These are phyloP conservation scores for Petrocephalus schoutedeni DNA, from an alignment of 2,797 vertebrate species.

Conservation along the genomic window DNA sequence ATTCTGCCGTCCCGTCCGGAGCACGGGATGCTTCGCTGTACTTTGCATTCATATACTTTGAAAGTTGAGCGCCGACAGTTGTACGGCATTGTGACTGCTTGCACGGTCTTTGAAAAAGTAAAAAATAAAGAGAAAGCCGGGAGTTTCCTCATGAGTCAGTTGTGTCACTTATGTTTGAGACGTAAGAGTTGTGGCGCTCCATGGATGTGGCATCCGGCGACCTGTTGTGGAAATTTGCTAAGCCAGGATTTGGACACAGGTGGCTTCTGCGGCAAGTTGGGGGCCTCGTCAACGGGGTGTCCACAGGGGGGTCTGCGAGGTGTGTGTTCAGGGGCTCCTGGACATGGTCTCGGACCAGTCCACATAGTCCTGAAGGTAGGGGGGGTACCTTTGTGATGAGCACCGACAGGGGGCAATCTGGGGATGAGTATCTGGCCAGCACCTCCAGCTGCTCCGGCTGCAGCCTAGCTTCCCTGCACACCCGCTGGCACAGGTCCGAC, in stretches of 20 bases:
- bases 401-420: conserved; percentile 79
- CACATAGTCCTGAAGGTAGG: neutral
- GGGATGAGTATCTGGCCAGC: conserved; percentile 78
- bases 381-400: conserved; percentile 53
- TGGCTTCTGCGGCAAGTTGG: conserved; percentile 28
- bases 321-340: conserved; percentile 30
- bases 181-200: conserved; percentile 54
- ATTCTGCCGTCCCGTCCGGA: neutral
- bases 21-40: neutral
- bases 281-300: conserved; percentile 21
- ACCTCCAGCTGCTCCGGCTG: conserved; percentile 86
- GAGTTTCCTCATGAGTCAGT: conserved; percentile 25
- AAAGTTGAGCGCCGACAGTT: neutral
- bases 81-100: neutral
- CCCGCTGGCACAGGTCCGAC: conserved; percentile 75
- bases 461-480: conserved; percentile 80
- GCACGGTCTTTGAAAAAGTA: neutral
- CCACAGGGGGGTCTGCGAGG: conserved; percentile 15
- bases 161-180: conserved; percentile 62
- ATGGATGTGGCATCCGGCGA: neutral
- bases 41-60: neutral
- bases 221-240: neutral
- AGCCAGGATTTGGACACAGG: neutral
- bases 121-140: neutral
- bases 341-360: conserved; percentile 36